Conservation (phyloP, 2,113 vertebrate genomes). For the Agelaius tricolor region DNA sequence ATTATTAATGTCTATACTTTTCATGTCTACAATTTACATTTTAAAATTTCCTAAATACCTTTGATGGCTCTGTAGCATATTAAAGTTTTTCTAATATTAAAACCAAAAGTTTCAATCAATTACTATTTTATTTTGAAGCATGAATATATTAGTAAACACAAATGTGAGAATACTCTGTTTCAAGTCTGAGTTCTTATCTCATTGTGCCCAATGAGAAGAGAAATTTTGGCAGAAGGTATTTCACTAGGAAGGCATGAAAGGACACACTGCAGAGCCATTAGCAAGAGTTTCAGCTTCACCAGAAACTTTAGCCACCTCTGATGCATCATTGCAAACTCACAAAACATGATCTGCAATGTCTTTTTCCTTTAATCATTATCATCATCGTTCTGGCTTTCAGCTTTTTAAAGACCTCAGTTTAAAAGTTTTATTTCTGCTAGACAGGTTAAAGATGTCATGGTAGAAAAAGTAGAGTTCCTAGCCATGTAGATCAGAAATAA, state of each 20-base stretch:
- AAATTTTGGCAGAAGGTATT: not conserved
- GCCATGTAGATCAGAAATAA: not conserved
- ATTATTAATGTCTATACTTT: not conserved
- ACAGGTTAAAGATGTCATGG: not conserved
- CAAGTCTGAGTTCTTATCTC: not conserved
- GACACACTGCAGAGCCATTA: not conserved
- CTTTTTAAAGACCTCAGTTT: not conserved
- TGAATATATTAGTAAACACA: not conserved
- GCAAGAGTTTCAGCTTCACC: not conserved
- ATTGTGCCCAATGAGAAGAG: not conserved
- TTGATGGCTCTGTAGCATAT: not conserved
- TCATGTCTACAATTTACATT: not conserved
- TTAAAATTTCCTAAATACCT: not conserved
- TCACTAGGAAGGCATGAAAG: not conserved
- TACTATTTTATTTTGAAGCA: not conserved
- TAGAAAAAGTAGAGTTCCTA: not conserved
- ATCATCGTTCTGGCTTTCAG: not conserved
- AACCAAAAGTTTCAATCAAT: not conserved
- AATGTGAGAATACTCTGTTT: not conserved
- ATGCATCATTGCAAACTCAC: not conserved
- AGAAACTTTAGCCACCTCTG: not conserved
- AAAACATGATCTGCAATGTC: not conserved
- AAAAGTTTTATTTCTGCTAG: not conserved
- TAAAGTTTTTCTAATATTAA: not conserved
- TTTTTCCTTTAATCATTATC: not conserved